phyloP scores from a whole-genome alignment of 2,888 invertebrate species.

The Scaeva pyrastri region DNA sequence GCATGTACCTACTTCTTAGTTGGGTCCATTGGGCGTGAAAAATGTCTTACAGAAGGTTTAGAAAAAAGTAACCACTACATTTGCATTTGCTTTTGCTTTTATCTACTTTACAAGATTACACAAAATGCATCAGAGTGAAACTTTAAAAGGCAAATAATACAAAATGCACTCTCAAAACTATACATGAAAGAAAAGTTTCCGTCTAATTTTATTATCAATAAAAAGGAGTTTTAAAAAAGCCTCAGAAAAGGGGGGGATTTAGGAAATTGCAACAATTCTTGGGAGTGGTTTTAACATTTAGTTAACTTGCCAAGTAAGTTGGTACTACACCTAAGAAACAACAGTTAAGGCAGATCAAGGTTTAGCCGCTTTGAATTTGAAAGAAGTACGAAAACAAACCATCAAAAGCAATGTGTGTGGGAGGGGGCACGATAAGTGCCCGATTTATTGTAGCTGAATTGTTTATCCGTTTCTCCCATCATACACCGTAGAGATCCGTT shows the following conservation, averaged over 20 bases:
- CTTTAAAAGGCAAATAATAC: not conserved
- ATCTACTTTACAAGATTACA: conserved; percentile 52
- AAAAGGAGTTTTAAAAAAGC: not conserved
- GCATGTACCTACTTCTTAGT: not conserved
- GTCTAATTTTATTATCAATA: not conserved
- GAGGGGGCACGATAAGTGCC: conserved; percentile 56
- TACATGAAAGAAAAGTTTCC: conserved; percentile 40
- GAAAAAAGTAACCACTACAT: not conserved
- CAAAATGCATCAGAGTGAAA: conserved; percentile 58
- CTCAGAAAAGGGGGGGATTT: conserved; percentile 25
- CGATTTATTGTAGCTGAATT: conserved; percentile 47
- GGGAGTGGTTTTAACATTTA: conserved; percentile 64
- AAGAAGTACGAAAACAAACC: not conserved
- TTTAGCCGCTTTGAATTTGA: conserved; percentile 29
- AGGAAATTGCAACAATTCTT: conserved; percentile 52
- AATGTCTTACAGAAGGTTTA: conserved; percentile 51
- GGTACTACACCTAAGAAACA: conserved; percentile 45
- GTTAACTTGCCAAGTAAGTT: not conserved
- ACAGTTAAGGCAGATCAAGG: conserved; percentile 62
- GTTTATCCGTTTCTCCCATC: conserved; percentile 29
- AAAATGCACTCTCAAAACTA: conserved; percentile 38
- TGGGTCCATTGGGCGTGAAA: conserved; percentile 72
- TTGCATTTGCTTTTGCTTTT: conserved; percentile 34
- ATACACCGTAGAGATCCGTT: too few relatives aligned
- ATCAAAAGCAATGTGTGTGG: conserved; percentile 42